phyloP scores from a whole-genome alignment of 2,113 vertebrate genomes.

The Tretioscincus oriximinensis region DNA sequence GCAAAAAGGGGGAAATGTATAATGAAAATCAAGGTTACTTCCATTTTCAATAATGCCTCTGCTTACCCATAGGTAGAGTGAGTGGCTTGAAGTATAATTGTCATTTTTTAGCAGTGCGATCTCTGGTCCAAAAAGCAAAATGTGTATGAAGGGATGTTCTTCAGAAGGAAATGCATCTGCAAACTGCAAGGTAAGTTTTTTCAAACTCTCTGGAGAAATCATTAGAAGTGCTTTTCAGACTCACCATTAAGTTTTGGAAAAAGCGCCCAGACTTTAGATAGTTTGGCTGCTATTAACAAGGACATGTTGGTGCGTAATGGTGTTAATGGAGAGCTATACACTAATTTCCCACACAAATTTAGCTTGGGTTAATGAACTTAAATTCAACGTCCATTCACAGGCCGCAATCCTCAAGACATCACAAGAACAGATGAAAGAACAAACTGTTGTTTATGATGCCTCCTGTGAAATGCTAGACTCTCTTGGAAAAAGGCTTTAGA shows the following conservation, averaged over 20 bases:
- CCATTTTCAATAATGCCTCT: constrained; percentile 1
- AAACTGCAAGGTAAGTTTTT: background rate
- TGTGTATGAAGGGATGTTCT: background rate
- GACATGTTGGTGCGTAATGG: background rate
- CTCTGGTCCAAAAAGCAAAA: background rate
- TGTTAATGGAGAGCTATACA: no score
- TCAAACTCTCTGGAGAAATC: background rate
- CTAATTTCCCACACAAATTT: background rate
- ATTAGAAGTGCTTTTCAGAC: background rate
- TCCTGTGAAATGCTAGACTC: no score
- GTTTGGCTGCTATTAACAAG: background rate
- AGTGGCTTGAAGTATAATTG: background rate
- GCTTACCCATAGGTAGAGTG: background rate
- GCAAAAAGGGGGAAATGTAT: background rate
- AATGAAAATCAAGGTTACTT: constrained; percentile 11
- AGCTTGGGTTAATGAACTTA: background rate
- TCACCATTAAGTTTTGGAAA: background rate
- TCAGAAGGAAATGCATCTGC: background rate
- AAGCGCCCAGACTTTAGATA: background rate
- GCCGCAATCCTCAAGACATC: no score
- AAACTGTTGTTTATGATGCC: no score
- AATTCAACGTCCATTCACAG: no score
- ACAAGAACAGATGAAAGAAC: no score
- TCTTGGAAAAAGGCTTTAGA: no score
- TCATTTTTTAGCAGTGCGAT: background rate